Evolutionary conservation across 2,113 vertebrate species (phyloP).

Genomic region (Anarhynchus alexandrinus): DNA sequence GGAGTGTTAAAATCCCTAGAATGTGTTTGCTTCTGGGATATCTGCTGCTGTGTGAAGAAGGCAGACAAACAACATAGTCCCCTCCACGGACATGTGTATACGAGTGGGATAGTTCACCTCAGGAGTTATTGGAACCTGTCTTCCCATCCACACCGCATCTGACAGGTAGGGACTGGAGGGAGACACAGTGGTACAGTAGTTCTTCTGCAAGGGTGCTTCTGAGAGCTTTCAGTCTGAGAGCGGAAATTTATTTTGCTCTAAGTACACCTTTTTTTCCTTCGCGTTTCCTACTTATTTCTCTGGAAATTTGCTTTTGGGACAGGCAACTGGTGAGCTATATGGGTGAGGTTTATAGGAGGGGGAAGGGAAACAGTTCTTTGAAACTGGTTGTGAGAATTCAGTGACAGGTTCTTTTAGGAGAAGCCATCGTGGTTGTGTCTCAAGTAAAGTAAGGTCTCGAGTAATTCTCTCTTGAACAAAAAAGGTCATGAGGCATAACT

Average conservation of each 20-base stretch:
- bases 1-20: neutral
- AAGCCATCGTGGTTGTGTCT: neutral
- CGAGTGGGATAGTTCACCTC: neutral
- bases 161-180: neutral
- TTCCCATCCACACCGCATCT: neutral
- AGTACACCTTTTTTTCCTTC: neutral
- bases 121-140: neutral
- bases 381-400: neutral
- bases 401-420: neutral
- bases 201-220: neutral
- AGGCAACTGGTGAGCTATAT: neutral
- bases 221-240: neutral
- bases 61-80: neutral
- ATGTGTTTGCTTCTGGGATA: neutral
- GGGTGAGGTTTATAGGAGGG: neutral
- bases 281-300: neutral
- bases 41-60: neutral
- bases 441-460: neutral
- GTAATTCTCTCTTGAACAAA: neutral
- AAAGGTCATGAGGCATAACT: neutral
- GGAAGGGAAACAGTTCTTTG: neutral
- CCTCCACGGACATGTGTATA: neutral
- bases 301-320: neutral
- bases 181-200: neutral
- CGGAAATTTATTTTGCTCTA: neutral